Percentiles rank a stretch among this genome's conserved stretches.
phyloP scores from a whole-genome alignment of 64 coral and sea anemone species.

The Hydrozoanthus tunicans region DNA sequence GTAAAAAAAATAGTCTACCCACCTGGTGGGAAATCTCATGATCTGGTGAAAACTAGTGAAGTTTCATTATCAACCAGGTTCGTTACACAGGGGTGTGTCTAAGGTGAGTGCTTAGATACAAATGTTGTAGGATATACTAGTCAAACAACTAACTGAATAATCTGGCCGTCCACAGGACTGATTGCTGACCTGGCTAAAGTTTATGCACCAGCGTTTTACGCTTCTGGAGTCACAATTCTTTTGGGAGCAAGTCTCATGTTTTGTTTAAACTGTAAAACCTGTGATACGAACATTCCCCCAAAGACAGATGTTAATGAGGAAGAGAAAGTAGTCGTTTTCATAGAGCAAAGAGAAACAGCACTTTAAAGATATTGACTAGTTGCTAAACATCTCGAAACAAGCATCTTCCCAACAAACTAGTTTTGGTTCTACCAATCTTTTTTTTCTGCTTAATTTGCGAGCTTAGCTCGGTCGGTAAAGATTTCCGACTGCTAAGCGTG shows the following conservation, averaged over 20 bases:
- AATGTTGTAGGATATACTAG: not conserved
- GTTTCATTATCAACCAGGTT: no score
- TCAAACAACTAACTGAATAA: not conserved
- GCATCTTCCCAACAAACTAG: no score
- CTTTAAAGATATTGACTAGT: not conserved
- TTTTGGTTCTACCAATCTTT: no score
- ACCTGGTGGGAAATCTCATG: no score
- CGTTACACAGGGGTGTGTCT: no score
- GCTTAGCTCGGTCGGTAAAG: no score
- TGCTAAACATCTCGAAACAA: no score
- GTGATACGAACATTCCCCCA: not conserved
- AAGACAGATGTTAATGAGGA: not conserved
- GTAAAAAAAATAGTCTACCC: no score
- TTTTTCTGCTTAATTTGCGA: not conserved
- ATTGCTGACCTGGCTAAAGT: not conserved
- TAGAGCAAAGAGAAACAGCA: not conserved
- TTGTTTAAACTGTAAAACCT: not conserved
- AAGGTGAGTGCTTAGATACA: no score
- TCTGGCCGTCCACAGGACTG: not conserved
- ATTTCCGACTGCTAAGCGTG: no score
- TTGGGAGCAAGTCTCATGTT: not conserved
- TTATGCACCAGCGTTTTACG: not conserved
- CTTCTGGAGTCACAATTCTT: not conserved
- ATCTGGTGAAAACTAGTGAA: no score
- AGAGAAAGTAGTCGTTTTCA: not conserved